phyloP scores from a whole-genome alignment of 2,797 vertebrate genomes.

The Notamacropus eugenii region DNA sequence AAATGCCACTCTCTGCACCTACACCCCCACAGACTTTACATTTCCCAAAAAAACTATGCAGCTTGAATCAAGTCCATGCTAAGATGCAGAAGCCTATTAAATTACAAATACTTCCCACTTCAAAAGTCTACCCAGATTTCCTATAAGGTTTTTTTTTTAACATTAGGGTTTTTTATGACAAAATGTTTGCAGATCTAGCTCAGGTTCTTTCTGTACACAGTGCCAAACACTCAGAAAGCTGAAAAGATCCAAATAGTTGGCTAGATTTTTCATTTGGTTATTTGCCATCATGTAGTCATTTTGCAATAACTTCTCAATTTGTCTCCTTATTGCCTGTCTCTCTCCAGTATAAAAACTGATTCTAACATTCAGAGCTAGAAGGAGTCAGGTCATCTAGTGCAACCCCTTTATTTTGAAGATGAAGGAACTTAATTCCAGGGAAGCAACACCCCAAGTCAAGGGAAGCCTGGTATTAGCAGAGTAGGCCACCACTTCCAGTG shows the following conservation, averaged over 20 bases:
- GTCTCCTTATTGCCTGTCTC: background rate
- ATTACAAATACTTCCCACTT: conserved; percentile 9
- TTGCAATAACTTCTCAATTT: background rate
- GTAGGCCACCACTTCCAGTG: background rate
- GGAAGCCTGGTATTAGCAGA: background rate
- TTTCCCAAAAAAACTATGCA: conserved; percentile 75
- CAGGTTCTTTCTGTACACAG: background rate
- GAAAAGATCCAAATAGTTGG: background rate
- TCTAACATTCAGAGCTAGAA: background rate
- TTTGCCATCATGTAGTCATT: background rate
- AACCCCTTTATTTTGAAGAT: background rate
- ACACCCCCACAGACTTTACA: conserved; percentile 74
- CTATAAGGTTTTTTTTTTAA: background rate
- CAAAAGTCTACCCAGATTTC: background rate
- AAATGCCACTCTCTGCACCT: conserved; percentile 73
- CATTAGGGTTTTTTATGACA: background rate
- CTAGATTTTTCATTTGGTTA: background rate
- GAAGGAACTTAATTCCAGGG: background rate
- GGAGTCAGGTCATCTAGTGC: background rate
- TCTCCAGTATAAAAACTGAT: background rate
- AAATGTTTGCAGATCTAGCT: background rate
- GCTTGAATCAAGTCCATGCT: conserved; percentile 62
- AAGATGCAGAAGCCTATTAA: conserved; percentile 66
- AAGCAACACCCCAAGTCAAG: background rate
- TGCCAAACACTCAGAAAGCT: background rate